Evolutionary conservation across 1,140 invertebrate species (phyloP), one percentile per base, ranked within the genome.

Genomic region (Reticulitermes speratus): DNA sequence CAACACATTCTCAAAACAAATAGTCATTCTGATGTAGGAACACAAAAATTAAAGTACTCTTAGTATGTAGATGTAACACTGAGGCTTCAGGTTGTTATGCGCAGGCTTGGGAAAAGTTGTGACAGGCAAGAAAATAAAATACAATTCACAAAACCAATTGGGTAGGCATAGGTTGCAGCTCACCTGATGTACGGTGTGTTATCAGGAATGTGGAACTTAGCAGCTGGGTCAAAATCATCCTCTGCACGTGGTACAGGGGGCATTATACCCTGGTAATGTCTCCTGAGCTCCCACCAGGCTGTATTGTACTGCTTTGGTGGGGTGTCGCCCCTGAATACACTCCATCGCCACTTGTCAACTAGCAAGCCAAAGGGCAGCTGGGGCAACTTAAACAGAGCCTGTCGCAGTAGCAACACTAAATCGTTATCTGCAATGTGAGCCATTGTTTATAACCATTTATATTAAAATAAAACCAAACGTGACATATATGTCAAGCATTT

Each of bases 311-410:
- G 87, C 0, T 90, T 88, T 0, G 90, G 86, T 12, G 90, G 89
- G 6, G 94, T 91, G 84, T 93, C 91, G 0, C 94, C 94, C 86
- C 92, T 92, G 89, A 96, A 97, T 84, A 96, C 93, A 81, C 93
- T 92, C 95, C 95, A 97, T 55, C 96, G 91, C 91, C 95, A 97
- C 88, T 94, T 92, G 88, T 97, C 96, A 75, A 97, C 92, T 2
- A 95, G 88, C 85, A 95, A 93, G 0, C 94, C 94, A 90, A 95
- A 96, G 5, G 95, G 95, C 69, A 97, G 92, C 89, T 96, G 93
- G 0, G 96, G 95, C 55, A 97, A 90, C 90, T 96, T 96, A 48
- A 94, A 92, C 44, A 97, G 89, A 7, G 95, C 96, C 89, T 94
- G 94, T 84, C 91, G 91, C 86, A 96, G 89, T 38, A 96, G 90